Evolutionary conservation across 35 echinoderm and acorn worm genomes (phyloP), one percentile per base, ranked within the genome.

Genomic region (Hemicentrotus pulcherrimus): DNA sequence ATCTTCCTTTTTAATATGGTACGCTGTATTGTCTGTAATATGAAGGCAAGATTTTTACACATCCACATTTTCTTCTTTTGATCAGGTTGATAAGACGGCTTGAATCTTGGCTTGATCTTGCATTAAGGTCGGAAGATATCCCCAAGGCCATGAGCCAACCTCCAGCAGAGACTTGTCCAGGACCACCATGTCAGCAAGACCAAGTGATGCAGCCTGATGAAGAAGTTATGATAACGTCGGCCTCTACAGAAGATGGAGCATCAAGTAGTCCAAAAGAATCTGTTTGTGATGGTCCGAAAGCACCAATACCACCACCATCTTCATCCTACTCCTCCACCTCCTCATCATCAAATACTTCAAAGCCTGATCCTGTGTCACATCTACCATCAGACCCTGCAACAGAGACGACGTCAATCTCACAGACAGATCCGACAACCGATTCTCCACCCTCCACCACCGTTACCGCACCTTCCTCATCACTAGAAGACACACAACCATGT

Each of bases 91-190:
- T 94, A 41, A 70, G 50, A 41, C 92, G 70, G 12, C 47, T 28
- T 4, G 65, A 78, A 28, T 78, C 65, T 78, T 78, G 65, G 65
- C 19, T 78, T 28, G 65, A 78, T 78, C 48, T 70, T 65, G 92
- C 48, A 94, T 32, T 18, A 93, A 93, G 31, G 28, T 59, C 58
- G 19, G 47, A 48, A 9, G 88, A 91, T 52, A 93, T 93, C 91
- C 30, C n/a, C 18, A 52, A 47, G 28, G 31, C 24, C 4, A 22
- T 6, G 6, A 24, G 45, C 91, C 91, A 93, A n/a, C 65, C 65
- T n/a, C 24, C 19, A 78, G 19, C 65, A 28, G 65, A n/a, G 65
- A 6, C 19, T 4, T 78, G 65, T 78, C 65, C 19, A 7, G 65
- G 24, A 28, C 61, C 22, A 24, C 18, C 18, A 71, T 16, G 30